Evolutionary conservation across 2,113 vertebrate species (phyloP).

Genomic region (Melanerpes formicivorus): DNA sequence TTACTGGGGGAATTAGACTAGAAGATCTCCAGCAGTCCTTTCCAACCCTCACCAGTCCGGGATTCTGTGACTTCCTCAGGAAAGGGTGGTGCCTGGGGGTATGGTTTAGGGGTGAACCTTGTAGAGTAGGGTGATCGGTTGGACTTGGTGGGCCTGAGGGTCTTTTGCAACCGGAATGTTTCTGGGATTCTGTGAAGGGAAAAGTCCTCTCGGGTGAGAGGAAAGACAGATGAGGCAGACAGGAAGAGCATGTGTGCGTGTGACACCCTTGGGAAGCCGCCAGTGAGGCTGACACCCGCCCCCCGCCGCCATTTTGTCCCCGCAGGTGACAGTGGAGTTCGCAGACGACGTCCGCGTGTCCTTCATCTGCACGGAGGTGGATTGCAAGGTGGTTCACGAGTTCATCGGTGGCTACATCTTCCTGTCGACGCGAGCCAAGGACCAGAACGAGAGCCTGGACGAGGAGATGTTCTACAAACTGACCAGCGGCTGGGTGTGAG

Average conservation of each 20-base stretch:
- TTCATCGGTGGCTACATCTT: slow-evolving; percentile 99
- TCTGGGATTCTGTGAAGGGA: too few species aligned
- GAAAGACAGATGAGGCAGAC: too few species aligned
- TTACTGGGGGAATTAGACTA: too few species aligned
- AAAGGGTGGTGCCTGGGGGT: too few species aligned
- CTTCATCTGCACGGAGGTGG: slow-evolving; percentile 95
- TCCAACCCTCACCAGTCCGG: too few species aligned
- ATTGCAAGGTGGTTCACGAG: slow-evolving; percentile 98
- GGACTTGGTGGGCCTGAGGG: too few species aligned
- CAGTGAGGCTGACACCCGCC: accelerated
- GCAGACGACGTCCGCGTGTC: slow-evolving; percentile 93
- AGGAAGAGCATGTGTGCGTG: accelerated
- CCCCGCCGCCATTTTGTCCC: not conserved
- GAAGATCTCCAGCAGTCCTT: too few species aligned
- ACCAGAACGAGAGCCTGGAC: slow-evolving; percentile 98
- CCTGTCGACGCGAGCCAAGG: slow-evolving; percentile 94
- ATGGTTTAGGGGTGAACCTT: too few species aligned
- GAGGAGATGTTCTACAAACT: slow-evolving; percentile 99
- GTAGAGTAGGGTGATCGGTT: too few species aligned
- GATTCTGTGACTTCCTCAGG: too few species aligned
- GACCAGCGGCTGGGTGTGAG: slow-evolving; percentile 97
- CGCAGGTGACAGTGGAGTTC: slow-evolving; percentile 95
- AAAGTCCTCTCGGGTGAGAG: too few species aligned
- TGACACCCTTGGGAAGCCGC: accelerated
- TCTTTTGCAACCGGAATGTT: too few species aligned